Evolutionary conservation across 2,113 vertebrate species (phyloP), one percentile per base, ranked within the genome.

Genomic region (Cairina moschata): DNA sequence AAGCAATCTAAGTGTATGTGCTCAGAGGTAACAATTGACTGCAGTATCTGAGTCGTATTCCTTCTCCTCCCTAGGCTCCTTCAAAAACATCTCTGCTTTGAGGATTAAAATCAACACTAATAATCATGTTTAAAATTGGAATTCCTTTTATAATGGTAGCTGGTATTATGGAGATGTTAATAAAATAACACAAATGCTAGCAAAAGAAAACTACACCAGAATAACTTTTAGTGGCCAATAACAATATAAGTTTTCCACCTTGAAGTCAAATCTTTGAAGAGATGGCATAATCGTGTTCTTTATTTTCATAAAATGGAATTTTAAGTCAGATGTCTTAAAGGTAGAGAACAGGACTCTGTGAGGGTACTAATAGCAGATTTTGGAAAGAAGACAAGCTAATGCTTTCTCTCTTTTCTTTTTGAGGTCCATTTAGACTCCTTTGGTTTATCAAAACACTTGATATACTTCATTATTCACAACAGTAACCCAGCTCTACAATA

Each of bases 401-500:
- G 79, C 58, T 91, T 36, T 17, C 34, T 28, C 18, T 65, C 55
- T 93, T 92, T 65, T 60, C 50, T 91, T 75, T 36, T 89, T 83
- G 54, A 86, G 60, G 32, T 36, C 29, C 9, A 20, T 89, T 90
- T 50, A 55, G 58, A 68, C 65, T 52, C 66, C 55, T 93, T 69
- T 78, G 56, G 74, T 97, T 96, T 95, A 96, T 97, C 88, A 71
- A 93, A 94, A 96, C 72, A 52, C 56, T 56, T 36, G 48, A 13
- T 28, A 3, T 26, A 67, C 65, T 90, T 96, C 74, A 78, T 92
- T 77, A 75, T 91, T 96, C 78, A 52, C 87, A 86, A 42, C 76
- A 56, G 25, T 32, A 17, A 55, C 52, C 44, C 86, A 50, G 60
- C 17, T 72, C 86, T 76, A 58, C 75, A 54, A 3, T 84, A 26